Evolutionary conservation across 1,140 invertebrate species (phyloP), one percentile per base, ranked within the genome.

Genomic region (Halesus radiatus): DNA sequence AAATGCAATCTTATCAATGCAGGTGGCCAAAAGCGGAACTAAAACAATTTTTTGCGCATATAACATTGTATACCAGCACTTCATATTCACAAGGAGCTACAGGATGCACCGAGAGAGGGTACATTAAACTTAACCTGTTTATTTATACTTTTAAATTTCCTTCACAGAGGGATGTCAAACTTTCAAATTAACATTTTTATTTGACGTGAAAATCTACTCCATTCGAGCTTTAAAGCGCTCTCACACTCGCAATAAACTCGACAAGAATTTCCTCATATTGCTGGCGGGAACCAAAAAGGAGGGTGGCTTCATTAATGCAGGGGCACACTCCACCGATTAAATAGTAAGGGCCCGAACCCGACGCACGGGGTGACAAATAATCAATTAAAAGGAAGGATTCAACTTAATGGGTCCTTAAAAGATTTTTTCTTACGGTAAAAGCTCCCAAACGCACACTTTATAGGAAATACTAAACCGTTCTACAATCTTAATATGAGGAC

Each of bases 241-340:
- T 26, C 54, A 29, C 54, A 74, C 29, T 74, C 72, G 72, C 29
- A 56, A 56, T 74, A 74, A 74, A 74, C 50, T 58, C 72, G 18
- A 70, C 32, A 50, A 50, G 66, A 70, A 70, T 70, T 70, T 45
- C 66, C 66, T 45, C 66, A 70, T 70, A 70, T 70, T 26, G 72
- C 45, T 10, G 29, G 66, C 66, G 7, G 18, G 15, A 45, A 23
- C 26, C 26, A 56, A 56, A 23, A 18, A 22, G n/a, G 50, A 74
- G 22, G 52, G 54, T 26, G 1, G 45, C 52, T 53, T 81, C 80
- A 78, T 77, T 81, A 77, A 81, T 81, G 80, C 80, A 72, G 50
- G 66, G 80, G 75, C 80, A 81, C 75, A 81, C 75, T 70, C 66
- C 29, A 56, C 62, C 80, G 75, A 81, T 81, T 81, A 81, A 80